Base-by-base conservation (phyloP, 2,797 vertebrate species). In the Melanotaenia trifasciata region DNA sequence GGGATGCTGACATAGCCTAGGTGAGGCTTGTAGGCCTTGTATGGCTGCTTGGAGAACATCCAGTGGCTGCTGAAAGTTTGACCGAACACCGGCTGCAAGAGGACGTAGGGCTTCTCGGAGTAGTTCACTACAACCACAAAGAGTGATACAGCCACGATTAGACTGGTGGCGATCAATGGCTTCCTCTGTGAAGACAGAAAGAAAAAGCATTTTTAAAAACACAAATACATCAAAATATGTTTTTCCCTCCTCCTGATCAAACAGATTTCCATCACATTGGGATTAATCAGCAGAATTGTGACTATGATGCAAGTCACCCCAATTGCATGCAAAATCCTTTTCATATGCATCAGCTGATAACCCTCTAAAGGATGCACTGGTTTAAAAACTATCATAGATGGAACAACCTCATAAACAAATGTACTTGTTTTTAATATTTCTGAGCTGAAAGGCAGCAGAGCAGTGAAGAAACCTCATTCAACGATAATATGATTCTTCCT, bases 1-100 rank as follows among this genome's bases (percentile, higher is more conserved):
- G 95, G 96, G 74, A 99, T 94, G 74, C 97, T 97, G 74, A 97
- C 84, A 59, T 99, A 99, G 71, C 98, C 97, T 22, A 85, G 92
- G 87, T 98, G 98, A 74, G 95, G 95, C 74, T 94, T 96, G 87
- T 93, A 92, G 84, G 93, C 91, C 81, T 93, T 95, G 84, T 94
- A 94, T 14, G 92, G 91, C 38, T 90, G 93, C 33, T 95, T 94
- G 78, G 96, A 94, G 91, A 96, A 95, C 1, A 95, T 96, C 84
- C 94, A 94, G 93, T 93, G 96, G 58, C 93, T 94, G 79, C 93
- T 87, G 82, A 94, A 94, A 16, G 93, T 91, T 86, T 96, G 94
- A 16, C 96, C 95, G 53, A 98, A 96, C 81, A 96, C 96, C 8
- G 95, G 96, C 61, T 96, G 93, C 63, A 98, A 94, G 80, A 96